Evolutionary conservation across 2,888 invertebrate genomes (phyloP).

Genomic region (Tridacna gigas): DNA sequence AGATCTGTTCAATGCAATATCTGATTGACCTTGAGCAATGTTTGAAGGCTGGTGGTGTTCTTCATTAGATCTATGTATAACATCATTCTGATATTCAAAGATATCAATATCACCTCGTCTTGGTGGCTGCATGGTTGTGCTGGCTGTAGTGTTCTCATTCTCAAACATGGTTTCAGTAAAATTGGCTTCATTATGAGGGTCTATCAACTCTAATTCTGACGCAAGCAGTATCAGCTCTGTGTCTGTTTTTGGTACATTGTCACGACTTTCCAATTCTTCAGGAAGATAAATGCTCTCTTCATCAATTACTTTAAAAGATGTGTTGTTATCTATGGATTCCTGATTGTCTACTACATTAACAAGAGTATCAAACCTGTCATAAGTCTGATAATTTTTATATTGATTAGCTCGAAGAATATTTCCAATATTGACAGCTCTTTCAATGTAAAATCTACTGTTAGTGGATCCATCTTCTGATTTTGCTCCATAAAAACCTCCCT

Average conservation of each 20-base stretch:
- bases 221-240: neutral
- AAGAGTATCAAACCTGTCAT: too few species aligned
- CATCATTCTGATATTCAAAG: slow-evolving; percentile 22
- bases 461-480: too few species aligned
- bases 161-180: neutral
- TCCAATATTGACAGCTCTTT: too few species aligned
- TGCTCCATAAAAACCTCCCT: neutral
- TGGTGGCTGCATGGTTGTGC: neutral
- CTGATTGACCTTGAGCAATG: neutral
- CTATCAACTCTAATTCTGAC: slow-evolving; percentile 6
- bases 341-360: too few species aligned
- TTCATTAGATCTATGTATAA: neutral
- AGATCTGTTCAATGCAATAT: too few species aligned
- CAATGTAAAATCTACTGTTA: too few species aligned
- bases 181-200: neutral
- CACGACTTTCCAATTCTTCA: too few species aligned
- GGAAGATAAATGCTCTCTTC: too few species aligned
- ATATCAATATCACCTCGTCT: slow-evolving; percentile 39
- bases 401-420: too few species aligned
- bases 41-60: neutral
- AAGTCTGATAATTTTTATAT: too few species aligned
- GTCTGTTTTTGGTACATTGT: neutral
- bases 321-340: too few species aligned
- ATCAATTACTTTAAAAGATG: too few species aligned
- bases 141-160: neutral